Percentiles rank a stretch among this genome's conserved stretches.
These are phyloP conservation scores for Leptatherina wallacei DNA, from an alignment of 2,797 vertebrate genomes.

Conservation along the genomic window DNA sequence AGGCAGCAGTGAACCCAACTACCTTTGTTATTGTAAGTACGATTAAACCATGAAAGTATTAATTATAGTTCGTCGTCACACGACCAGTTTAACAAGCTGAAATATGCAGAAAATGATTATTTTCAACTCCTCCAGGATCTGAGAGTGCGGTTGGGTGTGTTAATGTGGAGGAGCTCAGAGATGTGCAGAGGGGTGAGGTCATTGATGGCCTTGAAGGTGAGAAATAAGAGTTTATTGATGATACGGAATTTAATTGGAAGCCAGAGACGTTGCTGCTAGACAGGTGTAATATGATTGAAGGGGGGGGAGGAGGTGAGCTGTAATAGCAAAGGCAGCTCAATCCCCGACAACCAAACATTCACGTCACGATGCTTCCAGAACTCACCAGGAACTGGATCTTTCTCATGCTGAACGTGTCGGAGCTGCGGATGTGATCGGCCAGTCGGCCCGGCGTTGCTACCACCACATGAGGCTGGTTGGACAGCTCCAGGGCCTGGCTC, in stretches of 20 bases:
- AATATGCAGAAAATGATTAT: no score
- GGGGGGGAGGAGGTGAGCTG: no score
- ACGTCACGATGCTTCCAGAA: not conserved
- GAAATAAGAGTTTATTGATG: not conserved
- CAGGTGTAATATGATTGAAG: not conserved
- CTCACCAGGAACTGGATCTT: slow-evolving; percentile 90
- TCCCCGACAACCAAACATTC: not conserved
- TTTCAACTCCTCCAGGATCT: no score
- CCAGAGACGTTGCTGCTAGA: not conserved
- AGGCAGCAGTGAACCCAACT: no score
- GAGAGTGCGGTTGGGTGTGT: no score
- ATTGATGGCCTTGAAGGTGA: no score
- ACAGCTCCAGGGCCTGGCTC: slow-evolving; percentile 87
- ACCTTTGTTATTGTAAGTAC: no score
- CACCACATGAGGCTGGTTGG: slow-evolving; percentile 92
- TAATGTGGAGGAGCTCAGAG: no score
- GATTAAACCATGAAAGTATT: no score
- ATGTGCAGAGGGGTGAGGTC: no score
- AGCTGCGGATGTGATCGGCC: slow-evolving; percentile 94
- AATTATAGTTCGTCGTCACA: no score
- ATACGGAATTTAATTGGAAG: not conserved
- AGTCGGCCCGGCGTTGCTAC: slow-evolving; percentile 93
- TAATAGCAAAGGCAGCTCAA: not conserved
- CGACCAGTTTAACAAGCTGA: no score
- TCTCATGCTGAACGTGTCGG: slow-evolving; percentile 89